phyloP scores from a whole-genome alignment of 2,113 vertebrate genomes.

The Glaucomys volans region DNA sequence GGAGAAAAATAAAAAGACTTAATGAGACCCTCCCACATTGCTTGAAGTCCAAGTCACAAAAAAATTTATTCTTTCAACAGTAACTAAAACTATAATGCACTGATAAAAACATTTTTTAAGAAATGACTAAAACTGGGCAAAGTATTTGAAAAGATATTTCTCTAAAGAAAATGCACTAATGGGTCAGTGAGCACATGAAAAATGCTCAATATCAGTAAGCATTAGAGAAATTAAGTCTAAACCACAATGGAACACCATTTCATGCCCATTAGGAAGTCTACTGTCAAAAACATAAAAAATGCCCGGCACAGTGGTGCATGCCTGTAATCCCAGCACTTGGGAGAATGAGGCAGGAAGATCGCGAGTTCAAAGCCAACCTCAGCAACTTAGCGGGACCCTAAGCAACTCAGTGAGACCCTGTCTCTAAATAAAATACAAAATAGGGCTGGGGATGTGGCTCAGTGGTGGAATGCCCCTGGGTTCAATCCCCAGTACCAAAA shows the following conservation, averaged over 20 bases:
- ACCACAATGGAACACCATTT: neutral
- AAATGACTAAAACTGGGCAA: neutral
- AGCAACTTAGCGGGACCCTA: too few species aligned
- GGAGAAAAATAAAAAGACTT: neutral
- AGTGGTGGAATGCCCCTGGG: too few species aligned
- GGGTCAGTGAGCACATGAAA: neutral
- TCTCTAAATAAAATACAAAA: too few species aligned
- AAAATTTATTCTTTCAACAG: neutral
- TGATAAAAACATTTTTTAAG: too few species aligned
- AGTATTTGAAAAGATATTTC: neutral
- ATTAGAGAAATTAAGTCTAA: slow-evolving; percentile 38
- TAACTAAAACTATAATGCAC: neutral
- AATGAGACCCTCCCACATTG: neutral
- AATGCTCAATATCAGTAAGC: neutral
- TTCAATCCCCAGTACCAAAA: too few species aligned
- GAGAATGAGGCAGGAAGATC: too few species aligned
- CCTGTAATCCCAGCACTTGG: too few species aligned
- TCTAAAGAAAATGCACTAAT: slow-evolving; percentile 18
- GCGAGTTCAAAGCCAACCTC: too few species aligned
- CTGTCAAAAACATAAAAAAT: too few species aligned
- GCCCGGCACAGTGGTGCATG: too few species aligned
- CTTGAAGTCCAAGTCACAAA: neutral
- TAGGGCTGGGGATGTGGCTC: too few species aligned
- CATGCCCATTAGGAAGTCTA: neutral
- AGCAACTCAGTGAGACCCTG: too few species aligned